Evolutionary conservation across 2,888 invertebrate species (phyloP).

Genomic region (Rapana venosa): DNA sequence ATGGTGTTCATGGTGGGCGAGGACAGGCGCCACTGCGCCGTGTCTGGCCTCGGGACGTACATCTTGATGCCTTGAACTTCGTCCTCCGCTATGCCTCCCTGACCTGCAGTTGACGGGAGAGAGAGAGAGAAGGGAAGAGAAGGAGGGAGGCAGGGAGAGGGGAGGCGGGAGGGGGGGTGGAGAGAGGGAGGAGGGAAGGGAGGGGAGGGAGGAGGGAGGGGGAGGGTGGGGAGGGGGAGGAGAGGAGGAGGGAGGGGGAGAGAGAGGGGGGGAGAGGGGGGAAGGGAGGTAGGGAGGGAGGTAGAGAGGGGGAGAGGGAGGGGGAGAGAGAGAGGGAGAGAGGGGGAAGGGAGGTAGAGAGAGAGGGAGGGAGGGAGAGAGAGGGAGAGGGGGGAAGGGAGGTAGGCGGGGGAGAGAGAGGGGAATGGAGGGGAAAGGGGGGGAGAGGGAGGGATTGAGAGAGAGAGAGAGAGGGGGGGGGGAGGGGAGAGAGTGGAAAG

Average conservation of each 20-base stretch:
- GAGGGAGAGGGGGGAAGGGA: no score
- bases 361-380: no score
- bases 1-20: slow-evolving; percentile 18
- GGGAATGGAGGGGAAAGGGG: neutral
- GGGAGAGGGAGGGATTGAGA: neutral
- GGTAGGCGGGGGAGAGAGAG: neutral
- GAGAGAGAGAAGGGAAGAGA: neutral
- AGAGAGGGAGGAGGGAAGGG: neutral
- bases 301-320: neutral
- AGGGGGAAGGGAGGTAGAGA: neutral
- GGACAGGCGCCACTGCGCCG: slow-evolving; percentile 9
- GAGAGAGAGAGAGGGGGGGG: neutral
- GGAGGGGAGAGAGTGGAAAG: neutral
- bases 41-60: slow-evolving; percentile 22
- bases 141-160: neutral
- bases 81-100: neutral
- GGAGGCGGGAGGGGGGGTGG: neutral
- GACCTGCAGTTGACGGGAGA: neutral
- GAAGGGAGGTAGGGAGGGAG: neutral
- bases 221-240: neutral
- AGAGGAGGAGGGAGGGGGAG: neutral
- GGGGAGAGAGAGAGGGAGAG: neutral
- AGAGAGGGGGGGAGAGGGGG: no score
- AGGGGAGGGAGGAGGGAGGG: neutral
- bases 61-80: slow-evolving; percentile 1